Conservation (phyloP, 53 echinoderm and acorn worm species). For the Actinopyga echinites region DNA sequence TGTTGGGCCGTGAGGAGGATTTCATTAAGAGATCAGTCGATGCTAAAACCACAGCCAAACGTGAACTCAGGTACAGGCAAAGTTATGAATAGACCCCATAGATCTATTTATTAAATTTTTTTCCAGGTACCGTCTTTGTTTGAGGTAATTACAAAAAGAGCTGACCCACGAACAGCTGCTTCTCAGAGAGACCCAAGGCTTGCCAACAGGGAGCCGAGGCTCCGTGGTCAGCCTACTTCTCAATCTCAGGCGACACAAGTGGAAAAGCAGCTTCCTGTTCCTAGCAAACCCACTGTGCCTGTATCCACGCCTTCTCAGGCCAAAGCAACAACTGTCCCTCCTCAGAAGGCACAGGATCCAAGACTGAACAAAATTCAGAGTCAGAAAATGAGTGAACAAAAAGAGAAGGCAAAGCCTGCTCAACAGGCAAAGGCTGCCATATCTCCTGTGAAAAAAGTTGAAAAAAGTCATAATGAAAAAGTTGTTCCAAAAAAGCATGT, state of each 20-base stretch:
- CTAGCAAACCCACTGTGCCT: background rate
- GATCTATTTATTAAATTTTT: no score
- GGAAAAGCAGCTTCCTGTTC: background rate
- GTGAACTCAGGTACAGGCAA: no score
- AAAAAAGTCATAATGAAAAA: background rate
- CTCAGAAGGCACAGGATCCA: background rate
- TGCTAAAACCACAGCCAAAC: no score
- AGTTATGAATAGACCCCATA: no score
- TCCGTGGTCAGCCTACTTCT: background rate
- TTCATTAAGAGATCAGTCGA: no score
- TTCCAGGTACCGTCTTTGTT: no score
- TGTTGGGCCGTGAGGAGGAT: no score
- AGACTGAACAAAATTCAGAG: background rate
- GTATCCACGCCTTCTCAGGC: slow-evolving; percentile 10
- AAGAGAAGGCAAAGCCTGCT: background rate
- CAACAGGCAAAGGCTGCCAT: background rate
- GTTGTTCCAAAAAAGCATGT: background rate
- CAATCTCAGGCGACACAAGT: background rate
- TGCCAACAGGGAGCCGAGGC: slow-evolving; percentile 77
- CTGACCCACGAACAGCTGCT: no score
- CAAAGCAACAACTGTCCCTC: slow-evolving; percentile 1
- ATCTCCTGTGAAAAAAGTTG: background rate
- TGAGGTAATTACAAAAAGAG: no score
- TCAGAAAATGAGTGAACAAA: no score
- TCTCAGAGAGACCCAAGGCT: slow-evolving; percentile 44